Evolutionary conservation across 1,140 invertebrate genomes (phyloP).

Genomic region (Drosophila bocki): DNA sequence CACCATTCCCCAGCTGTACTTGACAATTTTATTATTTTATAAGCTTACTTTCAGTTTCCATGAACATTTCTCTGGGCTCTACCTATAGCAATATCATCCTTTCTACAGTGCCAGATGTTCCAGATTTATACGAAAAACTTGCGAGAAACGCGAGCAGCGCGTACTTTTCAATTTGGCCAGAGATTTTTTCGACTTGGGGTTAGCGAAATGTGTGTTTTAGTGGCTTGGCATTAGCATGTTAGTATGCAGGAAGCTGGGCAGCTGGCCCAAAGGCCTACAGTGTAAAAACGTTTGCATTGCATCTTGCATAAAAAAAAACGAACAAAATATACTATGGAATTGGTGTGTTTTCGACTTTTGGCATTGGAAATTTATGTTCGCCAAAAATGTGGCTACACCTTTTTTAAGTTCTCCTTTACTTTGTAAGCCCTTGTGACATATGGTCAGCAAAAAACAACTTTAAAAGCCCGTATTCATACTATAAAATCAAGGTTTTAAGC

Average conservation of each 20-base stretch:
- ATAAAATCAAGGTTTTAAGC: too few species aligned
- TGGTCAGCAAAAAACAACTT: conserved; percentile 7
- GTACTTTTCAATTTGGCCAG: conserved; percentile 67
- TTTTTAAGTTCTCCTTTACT: conserved; percentile 10
- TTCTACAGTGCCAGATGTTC: conserved; percentile 52
- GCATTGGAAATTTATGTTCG: conserved; percentile 59
- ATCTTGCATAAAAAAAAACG: conserved; percentile 5
- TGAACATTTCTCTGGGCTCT: conserved; percentile 1
- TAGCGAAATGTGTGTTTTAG: conserved; percentile 74
- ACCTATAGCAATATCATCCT: conserved; percentile 4
- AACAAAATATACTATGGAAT: conserved; percentile 31
- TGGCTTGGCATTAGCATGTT: conserved; percentile 76
- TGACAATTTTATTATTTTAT: not conserved
- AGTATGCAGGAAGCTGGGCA: conserved; percentile 61
- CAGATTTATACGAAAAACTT: conserved; percentile 77
- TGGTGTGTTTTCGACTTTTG: conserved; percentile 49
- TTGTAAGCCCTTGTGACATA: conserved; percentile 15
- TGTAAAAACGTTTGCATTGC: conserved; percentile 58
- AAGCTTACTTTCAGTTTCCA: conserved; percentile 6
- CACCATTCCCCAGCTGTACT: not conserved
- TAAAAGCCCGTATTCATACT: not conserved
- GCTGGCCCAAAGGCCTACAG: conserved; percentile 30
- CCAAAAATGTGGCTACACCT: conserved; percentile 61
- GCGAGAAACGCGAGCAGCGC: conserved; percentile 27
- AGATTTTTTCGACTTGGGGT: conserved; percentile 54